phyloP scores from a whole-genome alignment of 2,797 vertebrate species.

The Melanotaenia pygmaea region DNA sequence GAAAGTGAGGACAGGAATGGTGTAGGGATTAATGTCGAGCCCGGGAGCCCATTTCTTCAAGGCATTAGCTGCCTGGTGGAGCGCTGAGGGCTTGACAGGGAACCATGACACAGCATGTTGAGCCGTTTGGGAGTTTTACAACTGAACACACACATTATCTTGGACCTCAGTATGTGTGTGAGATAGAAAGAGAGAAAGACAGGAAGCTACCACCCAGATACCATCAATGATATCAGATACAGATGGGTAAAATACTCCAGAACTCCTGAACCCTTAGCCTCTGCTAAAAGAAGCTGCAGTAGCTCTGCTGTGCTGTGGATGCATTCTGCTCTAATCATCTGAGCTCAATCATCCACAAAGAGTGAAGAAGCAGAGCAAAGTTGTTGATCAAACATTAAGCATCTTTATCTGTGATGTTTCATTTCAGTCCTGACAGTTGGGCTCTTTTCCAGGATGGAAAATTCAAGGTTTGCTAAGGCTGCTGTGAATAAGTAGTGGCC shows the following conservation, averaged over 20 bases:
- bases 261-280: not conserved
- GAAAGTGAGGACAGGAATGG: slow-evolving; percentile 69
- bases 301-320: not conserved
- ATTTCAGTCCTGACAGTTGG: not conserved
- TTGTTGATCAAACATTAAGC: too few relatives aligned
- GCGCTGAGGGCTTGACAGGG: slow-evolving; percentile 74
- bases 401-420: too few relatives aligned
- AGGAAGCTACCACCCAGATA: slow-evolving; percentile 31
- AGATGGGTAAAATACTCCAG: not conserved
- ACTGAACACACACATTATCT: slow-evolving; percentile 50
- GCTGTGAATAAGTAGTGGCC: not conserved
- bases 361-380: not conserved
- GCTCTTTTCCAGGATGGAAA: not conserved
- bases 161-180: slow-evolving; percentile 23
- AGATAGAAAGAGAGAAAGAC: slow-evolving; percentile 15
- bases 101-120: slow-evolving; percentile 69
- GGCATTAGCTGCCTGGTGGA: slow-evolving; percentile 80
- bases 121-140: slow-evolving; percentile 69
- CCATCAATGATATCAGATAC: slow-evolving; percentile 24
- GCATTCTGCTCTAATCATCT: not conserved
- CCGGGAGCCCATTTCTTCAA: slow-evolving; percentile 74
- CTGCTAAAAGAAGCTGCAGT: not conserved
- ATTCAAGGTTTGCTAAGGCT: not conserved
- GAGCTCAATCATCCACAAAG: not conserved
- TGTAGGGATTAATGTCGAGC: slow-evolving; percentile 78